Conservation (phyloP, 2,113 vertebrate species). For the Ornithorhynchus anatinus region DNA sequence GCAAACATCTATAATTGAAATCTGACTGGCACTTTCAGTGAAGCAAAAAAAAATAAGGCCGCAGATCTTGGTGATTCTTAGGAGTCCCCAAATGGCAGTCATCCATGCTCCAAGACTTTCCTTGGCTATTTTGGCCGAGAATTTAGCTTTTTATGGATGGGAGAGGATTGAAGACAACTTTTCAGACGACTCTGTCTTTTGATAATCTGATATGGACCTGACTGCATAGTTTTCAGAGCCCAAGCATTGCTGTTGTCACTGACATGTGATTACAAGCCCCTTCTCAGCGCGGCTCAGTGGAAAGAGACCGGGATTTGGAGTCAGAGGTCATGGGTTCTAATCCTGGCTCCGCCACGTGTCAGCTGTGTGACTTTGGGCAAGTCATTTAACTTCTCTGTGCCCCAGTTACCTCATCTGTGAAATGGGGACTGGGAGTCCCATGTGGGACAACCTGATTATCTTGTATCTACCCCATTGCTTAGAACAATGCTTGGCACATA, state of each 20-base stretch:
- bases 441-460: no score
- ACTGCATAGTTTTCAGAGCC: background rate
- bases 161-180: background rate
- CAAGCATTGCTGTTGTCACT: background rate
- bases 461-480: no score
- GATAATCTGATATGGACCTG: background rate
- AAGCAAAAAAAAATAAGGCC: constrained; percentile 6
- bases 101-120: constrained; percentile 12
- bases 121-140: constrained; percentile 6
- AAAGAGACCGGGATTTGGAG: no score
- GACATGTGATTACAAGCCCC: background rate
- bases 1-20: constrained; percentile 20
- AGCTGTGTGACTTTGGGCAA: no score
- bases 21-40: constrained; percentile 20
- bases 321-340: no score
- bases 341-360: no score
- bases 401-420: no score
- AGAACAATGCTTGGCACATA: no score
- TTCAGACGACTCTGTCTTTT: background rate
- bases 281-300: no score
- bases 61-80: constrained; percentile 15
- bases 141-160: background rate
- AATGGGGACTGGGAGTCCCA: no score
- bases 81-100: constrained; percentile 9
- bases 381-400: no score